Evolutionary conservation across 2,113 vertebrate genomes (phyloP).

Genomic region (Erpornis zantholeuca): DNA sequence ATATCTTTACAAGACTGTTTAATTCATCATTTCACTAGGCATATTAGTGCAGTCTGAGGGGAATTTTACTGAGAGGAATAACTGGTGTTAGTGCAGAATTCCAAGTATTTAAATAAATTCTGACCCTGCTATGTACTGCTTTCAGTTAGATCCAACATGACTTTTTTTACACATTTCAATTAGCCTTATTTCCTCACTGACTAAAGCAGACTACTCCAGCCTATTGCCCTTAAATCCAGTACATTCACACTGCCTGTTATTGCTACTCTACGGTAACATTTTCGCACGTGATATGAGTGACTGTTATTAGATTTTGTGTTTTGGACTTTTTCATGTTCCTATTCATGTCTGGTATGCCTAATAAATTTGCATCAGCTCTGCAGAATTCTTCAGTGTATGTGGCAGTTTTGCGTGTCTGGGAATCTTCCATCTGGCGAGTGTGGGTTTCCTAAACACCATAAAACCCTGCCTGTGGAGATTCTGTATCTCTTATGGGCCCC

Average conservation of each 20-base stretch:
- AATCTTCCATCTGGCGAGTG: constrained; percentile 26
- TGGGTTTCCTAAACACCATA: constrained; percentile 42
- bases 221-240: neutral
- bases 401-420: constrained; percentile 43
- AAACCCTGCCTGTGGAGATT: constrained; percentile 28
- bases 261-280: neutral
- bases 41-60: neutral
- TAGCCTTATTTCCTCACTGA: constrained; percentile 34
- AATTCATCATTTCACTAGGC: neutral
- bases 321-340: constrained; percentile 3
- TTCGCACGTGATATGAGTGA: neutral
- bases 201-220: constrained; percentile 19
- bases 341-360: neutral
- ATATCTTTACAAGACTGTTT: neutral
- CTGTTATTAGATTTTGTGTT: neutral
- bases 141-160: constrained; percentile 24
- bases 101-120: constrained; percentile 43
- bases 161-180: constrained; percentile 32
- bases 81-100: neutral
- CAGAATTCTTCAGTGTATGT: constrained; percentile 28
- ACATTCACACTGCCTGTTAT: neutral
- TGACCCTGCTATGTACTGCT: neutral
- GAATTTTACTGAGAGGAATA: constrained; percentile 24
- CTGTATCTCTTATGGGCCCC: constrained; percentile 23
- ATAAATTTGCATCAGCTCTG: neutral